Conservation (phyloP, 2,113 vertebrate species). For the rat (Rattus norvegicus) region DNA sequence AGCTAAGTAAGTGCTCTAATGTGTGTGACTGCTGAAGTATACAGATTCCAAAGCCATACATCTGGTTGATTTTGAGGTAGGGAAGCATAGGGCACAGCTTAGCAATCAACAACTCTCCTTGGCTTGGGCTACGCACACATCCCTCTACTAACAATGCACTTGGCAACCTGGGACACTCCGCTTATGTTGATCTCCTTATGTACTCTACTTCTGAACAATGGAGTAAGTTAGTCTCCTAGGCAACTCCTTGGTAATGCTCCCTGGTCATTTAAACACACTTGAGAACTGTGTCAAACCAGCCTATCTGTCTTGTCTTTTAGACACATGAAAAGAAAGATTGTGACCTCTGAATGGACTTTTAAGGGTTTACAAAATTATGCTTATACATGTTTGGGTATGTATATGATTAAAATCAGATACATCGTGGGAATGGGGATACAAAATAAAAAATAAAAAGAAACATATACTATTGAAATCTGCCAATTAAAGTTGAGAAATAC, state of each 20-base stretch:
- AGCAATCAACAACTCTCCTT: neutral
- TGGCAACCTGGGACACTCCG: neutral
- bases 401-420: neutral
- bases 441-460: neutral
- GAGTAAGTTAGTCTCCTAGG: neutral
- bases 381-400: neutral
- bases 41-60: neutral
- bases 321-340: neutral
- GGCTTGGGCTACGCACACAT: neutral
- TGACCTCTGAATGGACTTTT: neutral
- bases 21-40: neutral
- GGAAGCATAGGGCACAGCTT: neutral
- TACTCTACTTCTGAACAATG: neutral
- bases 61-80: neutral
- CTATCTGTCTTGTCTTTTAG: neutral
- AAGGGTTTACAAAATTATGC: no score
- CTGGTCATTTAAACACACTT: neutral
- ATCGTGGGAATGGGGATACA: neutral
- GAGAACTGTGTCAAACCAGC: no score
- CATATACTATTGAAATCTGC: neutral
- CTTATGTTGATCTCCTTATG: no score
- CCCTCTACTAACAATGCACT: neutral
- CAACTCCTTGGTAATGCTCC: neutral
- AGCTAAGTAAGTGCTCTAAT: neutral
- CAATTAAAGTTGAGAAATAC: neutral